These are phyloP conservation scores for Leucania comma DNA, from an alignment of 2,888 invertebrate species.

Conservation along the genomic window DNA sequence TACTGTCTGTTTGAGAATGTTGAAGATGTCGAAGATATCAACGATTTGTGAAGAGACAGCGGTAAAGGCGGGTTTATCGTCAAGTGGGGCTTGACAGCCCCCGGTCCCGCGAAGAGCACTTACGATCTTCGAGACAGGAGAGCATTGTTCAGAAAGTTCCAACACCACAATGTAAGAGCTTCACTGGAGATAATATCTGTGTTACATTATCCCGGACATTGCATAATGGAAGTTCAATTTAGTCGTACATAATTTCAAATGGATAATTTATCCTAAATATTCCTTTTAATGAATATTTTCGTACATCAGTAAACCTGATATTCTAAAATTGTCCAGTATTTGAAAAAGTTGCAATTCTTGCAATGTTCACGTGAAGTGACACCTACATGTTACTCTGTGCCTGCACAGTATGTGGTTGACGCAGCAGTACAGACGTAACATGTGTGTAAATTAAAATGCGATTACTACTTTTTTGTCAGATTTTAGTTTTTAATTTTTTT, in stretches of 20 bases:
- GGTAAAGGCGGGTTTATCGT: slow-evolving; percentile 39
- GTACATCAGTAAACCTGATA: not conserved
- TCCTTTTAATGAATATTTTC: not conserved
- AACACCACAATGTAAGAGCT: slow-evolving; percentile 20
- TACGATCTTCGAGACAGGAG: slow-evolving; percentile 21
- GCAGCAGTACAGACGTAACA: not conserved
- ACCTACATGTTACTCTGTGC: not conserved
- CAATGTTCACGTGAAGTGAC: slow-evolving; percentile 5
- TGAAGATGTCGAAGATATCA: slow-evolving; percentile 29
- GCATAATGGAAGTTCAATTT: not conserved
- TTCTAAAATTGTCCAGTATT: not conserved
- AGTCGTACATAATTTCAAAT: not conserved
- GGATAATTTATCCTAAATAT: too few relatives aligned
- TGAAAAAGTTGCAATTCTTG: not conserved
- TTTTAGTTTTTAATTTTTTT: too few relatives aligned
- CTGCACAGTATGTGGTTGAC: slow-evolving; percentile 7
- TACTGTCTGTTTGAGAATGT: slow-evolving; percentile 4
- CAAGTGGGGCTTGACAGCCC: slow-evolving; percentile 27
- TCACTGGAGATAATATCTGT: slow-evolving; percentile 2
- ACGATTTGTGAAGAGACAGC: slow-evolving; percentile 29
- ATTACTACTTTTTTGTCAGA: too few relatives aligned
- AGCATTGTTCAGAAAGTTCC: slow-evolving; percentile 45
- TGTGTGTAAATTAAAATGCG: not conserved
- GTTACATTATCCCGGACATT: slow-evolving; percentile 11
- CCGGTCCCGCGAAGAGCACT: slow-evolving; percentile 30